A percentile compares a stretch with the other conserved stretches of the same genome.
Evolutionary conservation across 2,888 invertebrate genomes (phyloP).

Genomic region (Drosophila conformis): DNA sequence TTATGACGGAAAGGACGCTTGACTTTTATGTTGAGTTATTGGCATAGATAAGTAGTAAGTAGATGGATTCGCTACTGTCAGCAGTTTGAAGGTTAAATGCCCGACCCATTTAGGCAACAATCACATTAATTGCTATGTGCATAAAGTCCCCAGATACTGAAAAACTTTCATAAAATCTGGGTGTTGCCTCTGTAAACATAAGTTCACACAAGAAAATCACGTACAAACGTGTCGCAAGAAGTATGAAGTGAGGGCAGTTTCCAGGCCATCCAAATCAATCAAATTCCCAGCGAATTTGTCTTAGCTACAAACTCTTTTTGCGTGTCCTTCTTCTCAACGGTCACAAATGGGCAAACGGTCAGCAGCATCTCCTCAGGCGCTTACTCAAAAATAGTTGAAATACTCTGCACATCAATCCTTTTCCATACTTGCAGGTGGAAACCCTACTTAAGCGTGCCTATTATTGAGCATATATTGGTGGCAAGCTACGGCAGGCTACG

Average conservation of each 20-base stretch:
- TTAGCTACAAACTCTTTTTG: constrained; percentile 10
- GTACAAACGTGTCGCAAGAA: constrained; percentile 3
- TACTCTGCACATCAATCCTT: constrained; percentile 10
- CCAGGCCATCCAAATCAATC: constrained; percentile 48
- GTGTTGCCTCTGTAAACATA: constrained; percentile 28
- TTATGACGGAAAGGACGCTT: constrained; percentile 46
- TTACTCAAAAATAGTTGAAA: constrained; percentile 32
- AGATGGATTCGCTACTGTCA: constrained; percentile 49
- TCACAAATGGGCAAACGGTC: constrained; percentile 32
- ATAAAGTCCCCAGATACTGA: constrained; percentile 20
- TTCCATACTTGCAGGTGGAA: not conserved
- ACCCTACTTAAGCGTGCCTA: constrained; percentile 28
- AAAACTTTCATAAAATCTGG: constrained; percentile 31
- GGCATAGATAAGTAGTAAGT: constrained; percentile 48
- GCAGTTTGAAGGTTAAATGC: constrained; percentile 57
- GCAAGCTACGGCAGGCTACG: constrained; percentile 30
- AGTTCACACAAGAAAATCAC: constrained; percentile 26
- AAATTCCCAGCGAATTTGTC: constrained; percentile 28
- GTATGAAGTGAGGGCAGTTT: not conserved
- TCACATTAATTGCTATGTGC: constrained; percentile 41
- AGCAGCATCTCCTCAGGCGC: constrained; percentile 25
- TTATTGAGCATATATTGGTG: constrained; percentile 63
- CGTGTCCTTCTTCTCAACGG: constrained; percentile 10
- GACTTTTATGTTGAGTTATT: constrained; percentile 64
- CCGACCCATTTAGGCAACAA: constrained; percentile 24